Evolutionary conservation across 2,888 invertebrate species (phyloP), one percentile per base, ranked within the genome.

Genomic region (Lasioglossum villosulum): DNA sequence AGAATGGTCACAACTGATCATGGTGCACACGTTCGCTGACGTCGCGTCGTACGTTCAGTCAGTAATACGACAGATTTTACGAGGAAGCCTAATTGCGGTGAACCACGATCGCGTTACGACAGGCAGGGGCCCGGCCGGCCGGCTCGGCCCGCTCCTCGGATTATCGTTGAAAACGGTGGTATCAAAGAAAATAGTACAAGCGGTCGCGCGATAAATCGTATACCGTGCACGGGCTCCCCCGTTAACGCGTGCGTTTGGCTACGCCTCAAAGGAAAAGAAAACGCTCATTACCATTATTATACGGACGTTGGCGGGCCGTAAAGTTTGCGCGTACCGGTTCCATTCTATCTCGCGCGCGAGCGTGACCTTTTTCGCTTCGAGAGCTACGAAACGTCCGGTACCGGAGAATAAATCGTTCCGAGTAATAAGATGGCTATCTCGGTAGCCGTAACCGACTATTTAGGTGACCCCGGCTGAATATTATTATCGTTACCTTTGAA

Each of bases 241-340:
- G 37, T 37, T 37, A 37, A 23, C 37, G 68, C 37, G 23, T 70
- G 56, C 56, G 39, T 27, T 66, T 19, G 45, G 30, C 23, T 39
- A 45, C 76, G 59, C 30, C 66, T 27, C 63, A 23, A 19, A 45
- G 59, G 23, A 68, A 77, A 76, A 48, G 77, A 59, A 77, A 74
- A 71, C 83, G 74, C 82, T 84, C 83, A 74, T 84, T 82, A 78
- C 82, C 77, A 82, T 84, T 82, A 84, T 82, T 78, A 84, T 77
- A 82, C 68, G 82, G 48, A 82, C 59, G 83, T 82, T 71, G 59
- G 82, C 83, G 83, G 77, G 77, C 74, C 74, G 82, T 84, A 82
- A 82, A 82, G 59, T 16, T 59, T 14, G 27, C 59, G 27, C 37
- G 48, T 27, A 19, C 42, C 16, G 70, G 73, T 68, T 10, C 27